phyloP scores from a whole-genome alignment of 2,888 invertebrate genomes.

The Amphiduros pacificus region DNA sequence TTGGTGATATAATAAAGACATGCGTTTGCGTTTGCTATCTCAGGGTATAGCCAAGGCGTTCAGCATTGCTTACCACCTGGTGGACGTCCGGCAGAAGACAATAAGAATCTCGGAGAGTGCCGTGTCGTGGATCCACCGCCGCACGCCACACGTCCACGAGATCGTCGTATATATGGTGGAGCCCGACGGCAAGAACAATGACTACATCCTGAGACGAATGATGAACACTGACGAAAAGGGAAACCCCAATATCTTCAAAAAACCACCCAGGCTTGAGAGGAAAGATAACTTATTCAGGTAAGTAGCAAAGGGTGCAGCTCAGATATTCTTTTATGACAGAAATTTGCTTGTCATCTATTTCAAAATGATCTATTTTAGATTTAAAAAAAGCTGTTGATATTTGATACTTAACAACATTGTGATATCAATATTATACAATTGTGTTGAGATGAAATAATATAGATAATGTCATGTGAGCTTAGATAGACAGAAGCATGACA shows the following conservation, averaged over 20 bases:
- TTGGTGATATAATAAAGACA: neutral
- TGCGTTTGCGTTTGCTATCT: neutral
- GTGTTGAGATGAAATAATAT: no score
- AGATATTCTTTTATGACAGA: no score
- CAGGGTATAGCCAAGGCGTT: slow-evolving; percentile 58
- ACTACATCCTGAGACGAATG: slow-evolving; percentile 54
- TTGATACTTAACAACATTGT: no score
- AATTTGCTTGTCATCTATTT: no score
- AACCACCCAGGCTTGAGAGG: slow-evolving; percentile 50
- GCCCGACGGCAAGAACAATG: slow-evolving; percentile 42
- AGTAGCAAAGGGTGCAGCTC: no score
- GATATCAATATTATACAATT: no score
- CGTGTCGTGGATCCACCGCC: slow-evolving; percentile 54
- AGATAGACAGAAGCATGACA: no score
- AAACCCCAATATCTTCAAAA: slow-evolving; percentile 36
- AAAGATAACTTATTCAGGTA: slow-evolving; percentile 58
- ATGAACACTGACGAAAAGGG: slow-evolving; percentile 50
- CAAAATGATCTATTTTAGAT: no score
- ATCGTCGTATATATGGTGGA: slow-evolving; percentile 55
- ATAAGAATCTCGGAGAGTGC: slow-evolving; percentile 56
- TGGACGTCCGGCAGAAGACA: slow-evolving; percentile 54
- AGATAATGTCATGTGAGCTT: no score
- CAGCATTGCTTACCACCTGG: slow-evolving; percentile 56
- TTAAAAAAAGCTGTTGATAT: no score
- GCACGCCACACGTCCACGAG: slow-evolving; percentile 49